Conservation (phyloP, 2,888 invertebrate genomes). For the Pseudococcus viburni region DNA sequence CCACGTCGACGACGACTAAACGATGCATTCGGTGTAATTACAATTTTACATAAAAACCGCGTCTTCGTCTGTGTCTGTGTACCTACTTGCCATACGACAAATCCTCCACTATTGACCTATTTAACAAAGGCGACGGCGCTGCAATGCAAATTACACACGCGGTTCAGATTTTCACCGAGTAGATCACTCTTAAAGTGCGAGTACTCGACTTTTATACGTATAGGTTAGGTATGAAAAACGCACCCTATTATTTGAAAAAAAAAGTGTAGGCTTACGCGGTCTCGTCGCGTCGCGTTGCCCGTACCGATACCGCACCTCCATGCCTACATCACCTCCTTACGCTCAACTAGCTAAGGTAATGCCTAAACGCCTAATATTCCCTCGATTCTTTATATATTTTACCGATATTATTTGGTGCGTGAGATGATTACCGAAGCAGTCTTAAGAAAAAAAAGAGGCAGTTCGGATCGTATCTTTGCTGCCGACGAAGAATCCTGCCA, state of each 20-base stretch:
- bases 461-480: neutral
- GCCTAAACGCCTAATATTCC: neutral
- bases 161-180: too few relatives aligned
- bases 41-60: neutral
- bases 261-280: too few relatives aligned
- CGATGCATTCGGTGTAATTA: slow-evolving; percentile 29
- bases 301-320: neutral
- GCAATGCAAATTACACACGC: too few relatives aligned
- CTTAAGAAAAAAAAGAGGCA: neutral
- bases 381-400: slow-evolving; percentile 10
- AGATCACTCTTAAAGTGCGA: too few relatives aligned
- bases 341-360: too few relatives aligned
- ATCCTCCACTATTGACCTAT: neutral
- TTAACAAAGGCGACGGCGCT: neutral
- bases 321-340: too few relatives aligned
- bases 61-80: neutral
- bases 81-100: too few relatives aligned
- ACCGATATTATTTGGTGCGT: slow-evolving; percentile 38
- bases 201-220: too few relatives aligned
- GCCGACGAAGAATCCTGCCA: neutral
- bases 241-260: too few relatives aligned
- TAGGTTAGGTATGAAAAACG: too few relatives aligned
- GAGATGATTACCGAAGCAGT: slow-evolving; percentile 42
- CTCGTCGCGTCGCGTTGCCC: too few relatives aligned
- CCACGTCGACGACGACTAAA: neutral